Conservation (phyloP, 2,113 vertebrate species). For the Ochotona princeps region DNA sequence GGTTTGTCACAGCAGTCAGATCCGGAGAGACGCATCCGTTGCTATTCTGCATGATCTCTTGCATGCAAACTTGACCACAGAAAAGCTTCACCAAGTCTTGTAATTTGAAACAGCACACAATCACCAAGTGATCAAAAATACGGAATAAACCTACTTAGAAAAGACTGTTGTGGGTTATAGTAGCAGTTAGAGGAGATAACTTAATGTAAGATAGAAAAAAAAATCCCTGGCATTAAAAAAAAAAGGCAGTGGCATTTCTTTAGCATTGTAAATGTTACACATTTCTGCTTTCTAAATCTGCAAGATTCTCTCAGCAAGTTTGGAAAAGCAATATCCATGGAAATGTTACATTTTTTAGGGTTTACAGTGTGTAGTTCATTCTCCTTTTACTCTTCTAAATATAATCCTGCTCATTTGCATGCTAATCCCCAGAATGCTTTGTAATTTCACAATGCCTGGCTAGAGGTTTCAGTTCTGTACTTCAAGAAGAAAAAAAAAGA, state of each 20-base stretch:
- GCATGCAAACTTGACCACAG: slow-evolving; percentile 44
- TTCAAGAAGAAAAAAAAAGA: slow-evolving; percentile 61
- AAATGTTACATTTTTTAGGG: not conserved
- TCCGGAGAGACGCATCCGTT: not conserved
- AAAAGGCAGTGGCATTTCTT: not conserved
- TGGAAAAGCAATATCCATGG: slow-evolving; percentile 2
- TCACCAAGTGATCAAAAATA: slow-evolving; percentile 32
- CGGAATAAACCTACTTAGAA: slow-evolving; percentile 3
- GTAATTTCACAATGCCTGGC: slow-evolving; percentile 56
- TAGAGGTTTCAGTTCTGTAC: not conserved
- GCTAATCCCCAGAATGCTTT: slow-evolving; percentile 52
- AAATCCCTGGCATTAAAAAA: not conserved
- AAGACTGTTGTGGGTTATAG: slow-evolving; percentile 38
- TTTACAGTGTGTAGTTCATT: slow-evolving; percentile 57
- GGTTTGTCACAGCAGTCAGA: slow-evolving; percentile 52
- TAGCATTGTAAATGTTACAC: not conserved
- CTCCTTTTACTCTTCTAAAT: slow-evolving; percentile 61
- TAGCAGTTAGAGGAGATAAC: not conserved
- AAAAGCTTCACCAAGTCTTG: slow-evolving; percentile 32
- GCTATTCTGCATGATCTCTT: not conserved
- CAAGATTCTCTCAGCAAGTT: slow-evolving; percentile 37
- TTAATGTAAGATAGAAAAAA: slow-evolving; percentile 22
- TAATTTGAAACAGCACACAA: slow-evolving; percentile 54
- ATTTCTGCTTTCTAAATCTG: slow-evolving; percentile 24
- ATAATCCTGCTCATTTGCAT: slow-evolving; percentile 58